These are phyloP conservation scores for Ammodytes dubius DNA, from an alignment of 2,113 vertebrate genomes.

Conservation along the genomic window DNA sequence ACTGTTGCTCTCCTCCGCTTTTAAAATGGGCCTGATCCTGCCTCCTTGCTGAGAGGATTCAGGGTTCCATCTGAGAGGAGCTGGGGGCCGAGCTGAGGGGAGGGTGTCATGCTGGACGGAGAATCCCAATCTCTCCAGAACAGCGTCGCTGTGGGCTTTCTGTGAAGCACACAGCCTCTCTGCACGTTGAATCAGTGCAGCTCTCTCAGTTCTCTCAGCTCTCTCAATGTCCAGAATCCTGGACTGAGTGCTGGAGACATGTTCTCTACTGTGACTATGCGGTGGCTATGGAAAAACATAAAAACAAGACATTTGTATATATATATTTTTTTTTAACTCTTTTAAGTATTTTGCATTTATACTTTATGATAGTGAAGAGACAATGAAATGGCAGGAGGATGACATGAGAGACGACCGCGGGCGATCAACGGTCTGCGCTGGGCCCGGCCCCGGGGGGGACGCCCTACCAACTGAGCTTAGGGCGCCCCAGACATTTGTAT, in stretches of 20 bases:
- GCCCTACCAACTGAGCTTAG: too few relatives aligned
- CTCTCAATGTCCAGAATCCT: slow-evolving; percentile 2
- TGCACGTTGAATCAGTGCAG: neutral
- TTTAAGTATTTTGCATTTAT: too few relatives aligned
- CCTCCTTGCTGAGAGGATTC: neutral
- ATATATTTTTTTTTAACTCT: too few relatives aligned
- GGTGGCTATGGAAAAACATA: neutral
- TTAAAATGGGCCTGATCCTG: neutral
- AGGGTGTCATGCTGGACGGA: neutral
- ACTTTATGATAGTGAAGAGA: too few relatives aligned
- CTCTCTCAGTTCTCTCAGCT: neutral
- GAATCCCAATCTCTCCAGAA: slow-evolving; percentile 10
- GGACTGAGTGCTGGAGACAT: neutral
- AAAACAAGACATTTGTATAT: too few relatives aligned
- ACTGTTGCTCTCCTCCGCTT: neutral
- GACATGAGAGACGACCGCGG: too few relatives aligned
- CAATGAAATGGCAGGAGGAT: too few relatives aligned
- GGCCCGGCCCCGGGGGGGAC: too few relatives aligned
- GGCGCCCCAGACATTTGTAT: neutral
- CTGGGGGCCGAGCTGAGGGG: neutral
- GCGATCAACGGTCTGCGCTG: too few relatives aligned
- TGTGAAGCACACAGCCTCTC: neutral
- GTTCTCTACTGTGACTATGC: neutral
- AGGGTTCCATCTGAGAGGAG: neutral
- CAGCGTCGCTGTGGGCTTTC: neutral